These are phyloP conservation scores for Lytechinus pictus DNA, from an alignment of 35 echinoderm and acorn worm species.

Conservation along the genomic window DNA sequence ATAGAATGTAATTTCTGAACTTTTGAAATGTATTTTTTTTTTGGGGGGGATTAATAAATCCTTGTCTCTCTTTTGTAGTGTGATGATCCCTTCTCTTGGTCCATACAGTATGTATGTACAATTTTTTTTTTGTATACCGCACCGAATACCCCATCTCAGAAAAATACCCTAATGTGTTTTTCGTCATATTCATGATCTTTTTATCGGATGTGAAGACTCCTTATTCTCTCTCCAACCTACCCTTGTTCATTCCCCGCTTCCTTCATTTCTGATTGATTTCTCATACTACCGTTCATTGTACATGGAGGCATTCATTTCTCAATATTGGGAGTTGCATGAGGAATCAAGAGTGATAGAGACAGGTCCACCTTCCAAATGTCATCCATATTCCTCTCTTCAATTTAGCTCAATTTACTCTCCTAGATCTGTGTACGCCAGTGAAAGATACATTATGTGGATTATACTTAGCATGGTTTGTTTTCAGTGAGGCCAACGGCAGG, in stretches of 20 bases:
- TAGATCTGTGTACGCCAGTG: not conserved
- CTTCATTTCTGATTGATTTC: not conserved
- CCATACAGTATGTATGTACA: not conserved
- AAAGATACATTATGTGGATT: slow-evolving; percentile 20
- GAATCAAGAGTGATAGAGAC: not conserved
- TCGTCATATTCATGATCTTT: not conserved
- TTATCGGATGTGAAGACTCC: not conserved
- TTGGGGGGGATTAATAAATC: not conserved
- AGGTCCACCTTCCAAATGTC: slow-evolving; percentile 9
- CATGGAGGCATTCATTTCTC: not conserved
- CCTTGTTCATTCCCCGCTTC: not conserved
- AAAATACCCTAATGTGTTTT: not conserved
- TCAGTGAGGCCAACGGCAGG: not conserved
- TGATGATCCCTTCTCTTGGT: not conserved
- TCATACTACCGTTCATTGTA: not conserved
- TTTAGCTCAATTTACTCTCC: slow-evolving; percentile 18
- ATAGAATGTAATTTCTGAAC: not conserved
- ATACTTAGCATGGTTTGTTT: not conserved
- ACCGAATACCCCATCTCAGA: not conserved
- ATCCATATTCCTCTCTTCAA: not conserved
- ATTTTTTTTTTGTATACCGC: no score
- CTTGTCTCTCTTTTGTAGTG: not conserved
- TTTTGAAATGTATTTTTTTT: not conserved
- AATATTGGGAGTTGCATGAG: not conserved
- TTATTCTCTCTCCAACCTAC: not conserved